Conservation (phyloP, 1,140 invertebrate genomes). For the Triops longicaudatus region DNA sequence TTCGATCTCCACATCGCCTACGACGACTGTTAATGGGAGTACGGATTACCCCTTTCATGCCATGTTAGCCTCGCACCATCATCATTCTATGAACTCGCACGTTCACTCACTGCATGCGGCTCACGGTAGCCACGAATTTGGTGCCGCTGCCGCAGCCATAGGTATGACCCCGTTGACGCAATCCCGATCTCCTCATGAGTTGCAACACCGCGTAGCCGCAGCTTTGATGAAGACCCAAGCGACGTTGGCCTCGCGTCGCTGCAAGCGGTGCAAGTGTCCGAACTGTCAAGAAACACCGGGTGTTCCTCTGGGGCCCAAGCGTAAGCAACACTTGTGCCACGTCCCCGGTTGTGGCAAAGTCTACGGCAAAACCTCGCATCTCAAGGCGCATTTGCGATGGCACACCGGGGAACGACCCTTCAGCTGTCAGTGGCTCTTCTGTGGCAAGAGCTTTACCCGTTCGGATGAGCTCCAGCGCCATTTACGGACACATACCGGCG, state of each 20-base stretch:
- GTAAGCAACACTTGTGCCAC: constrained; percentile 78
- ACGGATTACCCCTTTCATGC: constrained; percentile 18
- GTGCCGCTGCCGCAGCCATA: not conserved
- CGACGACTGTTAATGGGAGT: not conserved
- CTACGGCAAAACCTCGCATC: constrained; percentile 61
- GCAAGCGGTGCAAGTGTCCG: constrained; percentile 33
- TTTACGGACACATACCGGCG: constrained; percentile 90
- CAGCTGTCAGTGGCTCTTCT: constrained; percentile 48
- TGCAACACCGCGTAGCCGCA: constrained; percentile 22
- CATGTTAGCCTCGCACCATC: constrained; percentile 17
- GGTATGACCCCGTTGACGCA: not conserved
- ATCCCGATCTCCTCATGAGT: constrained; percentile 10
- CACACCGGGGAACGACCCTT: constrained; percentile 56
- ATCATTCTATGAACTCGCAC: not conserved
- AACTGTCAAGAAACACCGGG: constrained; percentile 32
- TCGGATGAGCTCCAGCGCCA: constrained; percentile 95
- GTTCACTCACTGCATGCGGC: not conserved
- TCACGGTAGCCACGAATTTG: not conserved
- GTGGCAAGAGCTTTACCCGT: constrained; percentile 73
- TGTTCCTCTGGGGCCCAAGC: constrained; percentile 48
- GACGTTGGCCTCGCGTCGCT: constrained; percentile 31
- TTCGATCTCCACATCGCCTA: not conserved
- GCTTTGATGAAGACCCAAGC: constrained; percentile 23
- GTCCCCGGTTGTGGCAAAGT: constrained; percentile 54
- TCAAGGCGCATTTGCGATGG: constrained; percentile 59